Conservation (phyloP, 2,888 invertebrate species). For the Mamestra brassicae region DNA sequence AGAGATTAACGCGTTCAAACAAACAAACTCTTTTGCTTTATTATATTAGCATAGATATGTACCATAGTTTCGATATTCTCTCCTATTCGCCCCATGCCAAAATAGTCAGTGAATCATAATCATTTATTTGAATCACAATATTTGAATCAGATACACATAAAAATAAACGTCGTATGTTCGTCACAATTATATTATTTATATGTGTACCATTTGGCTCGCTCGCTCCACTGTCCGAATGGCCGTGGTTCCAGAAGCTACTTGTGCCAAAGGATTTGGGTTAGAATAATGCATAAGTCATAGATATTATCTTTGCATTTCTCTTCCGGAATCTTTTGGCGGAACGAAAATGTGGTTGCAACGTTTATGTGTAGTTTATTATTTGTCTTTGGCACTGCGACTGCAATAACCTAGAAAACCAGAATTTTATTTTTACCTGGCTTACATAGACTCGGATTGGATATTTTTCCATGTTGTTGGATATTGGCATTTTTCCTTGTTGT, state of each 20-base stretch:
- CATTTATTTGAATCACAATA: too few relatives aligned
- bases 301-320: slow-evolving; percentile 51
- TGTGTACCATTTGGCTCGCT: slow-evolving; percentile 42
- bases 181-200: slow-evolving; percentile 25
- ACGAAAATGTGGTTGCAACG: slow-evolving; percentile 40
- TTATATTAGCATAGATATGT: too few relatives aligned
- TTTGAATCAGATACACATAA: background rate
- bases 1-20: too few relatives aligned
- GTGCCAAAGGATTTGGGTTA: slow-evolving; percentile 59
- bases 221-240: slow-evolving; percentile 19
- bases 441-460: background rate
- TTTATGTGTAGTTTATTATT: slow-evolving; percentile 33
- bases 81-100: too few relatives aligned
- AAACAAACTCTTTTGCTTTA: too few relatives aligned
- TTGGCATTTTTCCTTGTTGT: too few relatives aligned
- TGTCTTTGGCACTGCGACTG: slow-evolving; percentile 14
- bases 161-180: slow-evolving; percentile 9
- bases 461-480: background rate
- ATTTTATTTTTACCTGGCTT: background rate
- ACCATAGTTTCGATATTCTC: too few relatives aligned
- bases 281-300: slow-evolving; percentile 57
- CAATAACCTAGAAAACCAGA: slow-evolving; percentile 24
- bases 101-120: too few relatives aligned
- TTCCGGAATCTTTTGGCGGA: slow-evolving; percentile 32
- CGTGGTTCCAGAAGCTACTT: slow-evolving; percentile 5